A percentile compares a stretch with the other conserved stretches of the same genome.
Conservation (phyloP, 2,888 invertebrate species). For the Palloptera scutellata region DNA sequence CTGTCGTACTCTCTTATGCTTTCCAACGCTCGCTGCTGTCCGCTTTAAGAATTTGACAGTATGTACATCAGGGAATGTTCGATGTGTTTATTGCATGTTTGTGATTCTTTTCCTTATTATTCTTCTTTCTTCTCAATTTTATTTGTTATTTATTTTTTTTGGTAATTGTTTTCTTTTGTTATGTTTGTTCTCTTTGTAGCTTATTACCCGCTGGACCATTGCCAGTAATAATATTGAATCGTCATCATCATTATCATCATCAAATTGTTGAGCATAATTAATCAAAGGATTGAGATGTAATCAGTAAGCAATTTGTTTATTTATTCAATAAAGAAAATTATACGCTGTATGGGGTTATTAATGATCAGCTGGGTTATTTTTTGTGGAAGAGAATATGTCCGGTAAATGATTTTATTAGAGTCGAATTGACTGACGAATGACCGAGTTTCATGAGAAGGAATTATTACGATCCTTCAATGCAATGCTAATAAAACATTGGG, state of each 20-base stretch:
- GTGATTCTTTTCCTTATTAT: background rate
- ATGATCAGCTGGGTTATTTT: too few relatives aligned
- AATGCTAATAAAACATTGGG: too few relatives aligned
- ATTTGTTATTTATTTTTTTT: background rate
- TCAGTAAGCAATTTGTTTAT: conserved; percentile 30
- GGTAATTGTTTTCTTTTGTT: background rate
- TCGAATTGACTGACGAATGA: too few relatives aligned
- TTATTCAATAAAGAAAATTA: too few relatives aligned
- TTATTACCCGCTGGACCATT: background rate
- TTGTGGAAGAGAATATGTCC: too few relatives aligned
- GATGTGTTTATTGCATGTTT: conserved; percentile 29
- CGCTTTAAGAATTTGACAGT: conserved; percentile 1
- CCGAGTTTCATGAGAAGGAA: too few relatives aligned
- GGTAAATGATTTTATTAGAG: too few relatives aligned
- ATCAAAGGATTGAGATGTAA: conserved; percentile 27
- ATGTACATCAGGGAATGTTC: too few relatives aligned
- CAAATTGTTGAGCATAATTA: conserved; percentile 13
- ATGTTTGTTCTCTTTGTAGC: background rate
- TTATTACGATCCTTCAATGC: too few relatives aligned
- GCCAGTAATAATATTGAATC: background rate
- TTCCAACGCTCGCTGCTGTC: background rate
- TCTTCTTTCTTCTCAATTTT: background rate
- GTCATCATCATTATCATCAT: background rate
- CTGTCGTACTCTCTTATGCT: conserved; percentile 9
- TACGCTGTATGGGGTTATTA: too few relatives aligned